Conservation (phyloP, 2,113 vertebrate genomes). For the Tretioscincus oriximinensis region DNA sequence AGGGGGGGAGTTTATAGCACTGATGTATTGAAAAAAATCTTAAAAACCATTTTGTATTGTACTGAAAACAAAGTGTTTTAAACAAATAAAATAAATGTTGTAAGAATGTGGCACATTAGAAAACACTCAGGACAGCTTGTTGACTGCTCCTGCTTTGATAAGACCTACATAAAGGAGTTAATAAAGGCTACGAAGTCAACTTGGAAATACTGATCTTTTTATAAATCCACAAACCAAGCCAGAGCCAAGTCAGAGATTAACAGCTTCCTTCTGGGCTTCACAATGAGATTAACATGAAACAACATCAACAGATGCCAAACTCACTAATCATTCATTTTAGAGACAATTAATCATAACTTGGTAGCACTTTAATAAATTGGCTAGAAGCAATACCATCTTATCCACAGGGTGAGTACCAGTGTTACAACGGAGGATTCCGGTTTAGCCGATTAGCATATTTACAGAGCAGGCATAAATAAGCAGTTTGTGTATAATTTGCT, state of each 20-base stretch:
- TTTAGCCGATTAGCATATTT: background rate
- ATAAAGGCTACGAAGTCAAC: background rate
- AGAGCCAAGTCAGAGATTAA: slow-evolving; percentile 7
- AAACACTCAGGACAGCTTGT: no score
- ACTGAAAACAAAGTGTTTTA: no score
- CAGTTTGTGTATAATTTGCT: background rate
- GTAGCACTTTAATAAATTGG: background rate
- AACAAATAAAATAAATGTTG: no score
- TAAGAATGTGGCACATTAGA: no score
- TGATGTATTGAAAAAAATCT: no score
- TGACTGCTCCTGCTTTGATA: no score
- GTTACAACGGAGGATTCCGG: background rate
- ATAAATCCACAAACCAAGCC: background rate
- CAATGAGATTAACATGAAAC: background rate
- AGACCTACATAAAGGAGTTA: background rate
- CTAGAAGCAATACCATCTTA: background rate
- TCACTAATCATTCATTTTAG: background rate
- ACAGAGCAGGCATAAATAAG: background rate
- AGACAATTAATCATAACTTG: background rate
- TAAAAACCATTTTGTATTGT: no score
- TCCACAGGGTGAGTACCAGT: background rate
- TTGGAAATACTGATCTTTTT: background rate
- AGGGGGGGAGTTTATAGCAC: no score
- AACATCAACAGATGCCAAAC: background rate
- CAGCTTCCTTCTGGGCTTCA: background rate